Evolutionary conservation across 2,113 vertebrate genomes (phyloP), one percentile per base, ranked within the genome.

Genomic region (Grus americana): DNA sequence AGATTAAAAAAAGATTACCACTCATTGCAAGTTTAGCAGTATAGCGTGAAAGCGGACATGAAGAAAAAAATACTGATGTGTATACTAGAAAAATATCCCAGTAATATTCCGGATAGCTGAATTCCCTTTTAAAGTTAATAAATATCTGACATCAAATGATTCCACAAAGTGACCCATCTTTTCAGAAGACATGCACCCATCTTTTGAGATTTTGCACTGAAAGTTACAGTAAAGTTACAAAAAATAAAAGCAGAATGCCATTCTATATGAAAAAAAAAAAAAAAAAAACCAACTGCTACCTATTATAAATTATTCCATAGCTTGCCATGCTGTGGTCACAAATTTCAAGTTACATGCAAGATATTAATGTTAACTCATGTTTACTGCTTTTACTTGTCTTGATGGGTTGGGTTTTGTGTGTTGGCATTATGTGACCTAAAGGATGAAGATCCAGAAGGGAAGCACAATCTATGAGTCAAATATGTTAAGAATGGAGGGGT

Each of bases 31-130:
- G 47, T 72, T 74, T 63, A 88, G 10, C 21, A 10, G 1, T 2
- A 0, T 14, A 54, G 34, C 5, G 23, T 67, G 22, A 82, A 72
- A 72, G 34, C 9, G 36, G 66, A 76, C 11, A 20, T 61, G 34
- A 18, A 36, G 23, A 1, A 72, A 88, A 79, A 54, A 71, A 65
- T 22, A 17, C 29, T 71, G 5, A 47, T 0, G 0, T 7, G 1
- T 18, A 38, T 18, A 38, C 32, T 38, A 62, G 34, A 92, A 79
- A 86, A 88, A 61, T 11, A 66, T 20, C 29, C 30, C 36, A 54
- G 36, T 36, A 42, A 50, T 54, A 58, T 42, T 76, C 40, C 66
- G 4, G 24, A 40, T 7, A 49, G 24, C 11, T 86, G 70, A 34
- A 70, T 20, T 74, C 13, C 13, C 12, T 80, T 86, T 62, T 42